Base-by-base conservation (phyloP, 1,140 invertebrate genomes). In the Drosophila pseudoobscura region DNA sequence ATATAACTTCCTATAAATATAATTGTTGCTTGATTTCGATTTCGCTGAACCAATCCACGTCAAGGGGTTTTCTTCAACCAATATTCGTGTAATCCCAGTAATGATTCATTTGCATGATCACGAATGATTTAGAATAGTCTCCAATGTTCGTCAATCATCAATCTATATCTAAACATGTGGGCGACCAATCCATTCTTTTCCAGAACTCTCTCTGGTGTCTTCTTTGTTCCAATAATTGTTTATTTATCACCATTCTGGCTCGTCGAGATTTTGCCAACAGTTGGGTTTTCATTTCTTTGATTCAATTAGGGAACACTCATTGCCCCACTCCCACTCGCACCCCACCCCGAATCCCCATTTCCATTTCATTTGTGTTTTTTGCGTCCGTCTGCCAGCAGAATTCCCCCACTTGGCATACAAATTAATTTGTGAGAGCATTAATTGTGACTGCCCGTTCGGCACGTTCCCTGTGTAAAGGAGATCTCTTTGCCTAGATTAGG, bases 381-480 rank as follows among this genome's bases (percentile, higher is more conserved):
- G 20, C 2, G 20, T 20, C 20, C 35, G 8, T 44, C 15, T n/a
- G 47, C 59, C 70, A 71, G 71, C 56, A 78, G 44, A 53, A 49
- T 45, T 59, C 17, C 57, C 44, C 68, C 59, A 57, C 63, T 76
- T 54, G 80, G 80, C 72, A 84, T 80, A 84, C 80, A 84, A 84
- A 84, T 84, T 76, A 85, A 83, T 75, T 83, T 72, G 80, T 64
- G 2, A 15, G 35, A 15, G 3, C 41, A 44, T 73, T 73, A 63
- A 72, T 73, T 73, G 69, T 61, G 70, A 43, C 46, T 73, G 60
- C 54, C 54, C 58, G 39, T 60, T 20, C 39, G 60, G 76, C 80
- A 84, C 80, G 80, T 85, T 66, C 58, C 61, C 54, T 41, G 39
- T 55, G 51, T 52, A 22, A 13, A 29, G 47, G 56, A 76, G 80